These are phyloP conservation scores for Carduelis carduelis DNA, from an alignment of 2,797 vertebrate species.

Conservation along the genomic window DNA sequence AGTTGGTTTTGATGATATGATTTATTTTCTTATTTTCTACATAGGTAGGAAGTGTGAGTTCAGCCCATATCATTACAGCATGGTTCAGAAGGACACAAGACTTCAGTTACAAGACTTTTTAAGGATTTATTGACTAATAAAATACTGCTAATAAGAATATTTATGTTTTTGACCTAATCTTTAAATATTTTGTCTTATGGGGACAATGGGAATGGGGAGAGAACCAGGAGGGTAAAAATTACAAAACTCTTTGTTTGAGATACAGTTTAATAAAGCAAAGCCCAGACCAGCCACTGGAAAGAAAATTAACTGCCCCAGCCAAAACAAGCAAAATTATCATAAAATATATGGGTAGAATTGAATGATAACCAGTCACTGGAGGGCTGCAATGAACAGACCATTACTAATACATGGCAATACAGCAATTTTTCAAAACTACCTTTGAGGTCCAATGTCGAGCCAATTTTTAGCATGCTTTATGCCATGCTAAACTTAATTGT, in stretches of 20 bases:
- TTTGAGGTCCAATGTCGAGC: not conserved
- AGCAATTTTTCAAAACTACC: not conserved
- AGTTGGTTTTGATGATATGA: not conserved
- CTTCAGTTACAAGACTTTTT: not conserved
- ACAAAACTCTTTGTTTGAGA: not conserved
- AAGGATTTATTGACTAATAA: not conserved
- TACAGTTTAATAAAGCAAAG: not conserved
- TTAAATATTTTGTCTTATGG: not conserved
- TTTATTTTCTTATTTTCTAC: not conserved
- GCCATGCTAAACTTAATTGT: not conserved
- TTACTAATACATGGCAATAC: not conserved
- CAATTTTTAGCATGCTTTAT: not conserved
- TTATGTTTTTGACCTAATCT: not conserved
- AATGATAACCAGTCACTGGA: not conserved
- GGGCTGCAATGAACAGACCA: not conserved
- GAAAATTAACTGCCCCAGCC: not conserved
- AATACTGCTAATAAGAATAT: not conserved
- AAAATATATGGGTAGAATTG: not conserved
- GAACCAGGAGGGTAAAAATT: not conserved
- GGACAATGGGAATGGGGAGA: not conserved
- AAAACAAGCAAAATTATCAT: not conserved
- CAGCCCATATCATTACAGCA: not conserved
- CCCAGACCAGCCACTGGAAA: no score
- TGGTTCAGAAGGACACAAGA: not conserved
- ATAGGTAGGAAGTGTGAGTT: not conserved